Percentiles rank a stretch among this genome's conserved stretches.
These are phyloP conservation scores for Drosophila falleni DNA, from an alignment of 2,888 invertebrate species.

Conservation along the genomic window DNA sequence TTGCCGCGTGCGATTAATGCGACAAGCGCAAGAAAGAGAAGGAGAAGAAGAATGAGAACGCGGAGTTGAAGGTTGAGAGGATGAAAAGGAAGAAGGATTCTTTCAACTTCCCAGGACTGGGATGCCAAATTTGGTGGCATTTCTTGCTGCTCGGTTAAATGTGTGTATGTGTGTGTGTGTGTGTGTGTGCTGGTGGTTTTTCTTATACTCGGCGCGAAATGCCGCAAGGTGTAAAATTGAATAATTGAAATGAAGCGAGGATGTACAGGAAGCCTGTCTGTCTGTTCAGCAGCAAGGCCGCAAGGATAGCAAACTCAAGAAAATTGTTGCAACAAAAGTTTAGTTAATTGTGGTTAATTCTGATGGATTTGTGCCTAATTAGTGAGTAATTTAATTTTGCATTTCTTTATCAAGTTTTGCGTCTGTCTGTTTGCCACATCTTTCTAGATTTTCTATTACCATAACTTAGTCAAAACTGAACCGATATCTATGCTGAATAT, in stretches of 20 bases:
- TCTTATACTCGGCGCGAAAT: constrained; percentile 59
- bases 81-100: constrained; percentile 28
- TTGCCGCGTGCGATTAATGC: constrained; percentile 74
- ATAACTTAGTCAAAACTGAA: neutral
- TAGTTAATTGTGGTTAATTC: constrained; percentile 83
- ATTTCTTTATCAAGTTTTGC: constrained; percentile 48
- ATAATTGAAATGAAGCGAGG: constrained; percentile 80
- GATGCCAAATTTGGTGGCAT: constrained; percentile 70
- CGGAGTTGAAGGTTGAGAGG: neutral
- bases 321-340: constrained; percentile 73
- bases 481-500: neutral
- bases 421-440: neutral
- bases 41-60: neutral
- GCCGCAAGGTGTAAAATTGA: constrained; percentile 84
- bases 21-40: constrained; percentile 42
- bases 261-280: constrained; percentile 18
- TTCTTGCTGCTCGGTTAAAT: constrained; percentile 28
- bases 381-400: constrained; percentile 77
- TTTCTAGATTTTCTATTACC: neutral
- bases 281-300: constrained; percentile 16
- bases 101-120: constrained; percentile 46
- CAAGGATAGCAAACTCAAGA: constrained; percentile 42
- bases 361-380: constrained; percentile 82
- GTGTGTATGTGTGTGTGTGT: constrained; percentile 1
- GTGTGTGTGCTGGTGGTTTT: constrained; percentile 35